phyloP scores from a whole-genome alignment of 1,140 invertebrate species.

The Drosophila sproati region DNA sequence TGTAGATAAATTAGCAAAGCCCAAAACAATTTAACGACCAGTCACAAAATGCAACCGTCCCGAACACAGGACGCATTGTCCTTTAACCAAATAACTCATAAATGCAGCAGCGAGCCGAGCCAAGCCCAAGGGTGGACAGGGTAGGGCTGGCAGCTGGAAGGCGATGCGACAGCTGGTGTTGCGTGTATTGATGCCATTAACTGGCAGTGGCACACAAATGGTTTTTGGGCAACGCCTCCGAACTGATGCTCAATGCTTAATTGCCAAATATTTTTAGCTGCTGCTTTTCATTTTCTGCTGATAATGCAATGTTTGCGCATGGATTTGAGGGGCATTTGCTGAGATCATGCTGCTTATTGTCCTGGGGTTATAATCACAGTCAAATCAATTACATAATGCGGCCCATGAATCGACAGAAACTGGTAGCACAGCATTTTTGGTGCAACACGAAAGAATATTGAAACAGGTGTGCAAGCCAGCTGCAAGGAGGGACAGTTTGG shows the following conservation, averaged over 20 bases:
- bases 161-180: slow-evolving; percentile 55
- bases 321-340: slow-evolving; percentile 61
- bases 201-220: slow-evolving; percentile 41
- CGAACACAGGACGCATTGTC: slow-evolving; percentile 59
- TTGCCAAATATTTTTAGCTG: slow-evolving; percentile 38
- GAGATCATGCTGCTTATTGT: slow-evolving; percentile 66
- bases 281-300: slow-evolving; percentile 23
- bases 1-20: slow-evolving; percentile 71
- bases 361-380: slow-evolving; percentile 54
- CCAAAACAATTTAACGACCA: slow-evolving; percentile 71
- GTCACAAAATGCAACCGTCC: slow-evolving; percentile 62
- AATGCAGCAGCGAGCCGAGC: slow-evolving; percentile 43
- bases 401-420: slow-evolving; percentile 1
- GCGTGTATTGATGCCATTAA: slow-evolving; percentile 67
- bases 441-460: slow-evolving; percentile 25
- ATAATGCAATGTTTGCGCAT: slow-evolving; percentile 70
- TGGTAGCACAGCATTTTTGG: slow-evolving; percentile 1
- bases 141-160: slow-evolving; percentile 10
- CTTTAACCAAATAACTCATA: slow-evolving; percentile 73
- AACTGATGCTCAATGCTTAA: slow-evolving; percentile 62
- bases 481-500: background rate
- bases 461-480: slow-evolving; percentile 38
- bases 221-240: slow-evolving; percentile 22
- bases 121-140: slow-evolving; percentile 3
- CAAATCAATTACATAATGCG: slow-evolving; percentile 71